Conservation (phyloP, 2,113 vertebrate species). For the Picathartes gymnocephalus region DNA sequence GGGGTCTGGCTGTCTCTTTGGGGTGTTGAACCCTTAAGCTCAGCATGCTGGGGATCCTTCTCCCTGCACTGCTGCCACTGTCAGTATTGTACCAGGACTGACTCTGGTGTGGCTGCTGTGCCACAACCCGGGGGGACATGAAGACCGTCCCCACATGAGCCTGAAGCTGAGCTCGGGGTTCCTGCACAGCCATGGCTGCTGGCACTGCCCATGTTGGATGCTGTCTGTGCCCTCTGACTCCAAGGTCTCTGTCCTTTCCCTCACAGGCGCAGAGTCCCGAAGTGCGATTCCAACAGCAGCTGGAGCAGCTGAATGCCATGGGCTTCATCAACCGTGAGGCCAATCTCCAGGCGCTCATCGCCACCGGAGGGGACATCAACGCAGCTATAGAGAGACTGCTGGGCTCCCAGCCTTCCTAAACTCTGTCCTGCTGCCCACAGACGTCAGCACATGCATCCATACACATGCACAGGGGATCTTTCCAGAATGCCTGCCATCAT, state of each 20-base stretch:
- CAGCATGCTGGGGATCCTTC: background rate
- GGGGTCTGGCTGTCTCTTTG: background rate
- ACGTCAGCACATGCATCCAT: constrained; percentile 13
- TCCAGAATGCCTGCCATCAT: constrained; percentile 32
- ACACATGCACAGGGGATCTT: constrained; percentile 54
- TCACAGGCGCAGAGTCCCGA: constrained; percentile 89
- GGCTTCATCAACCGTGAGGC: constrained; percentile 82
- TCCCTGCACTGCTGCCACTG: background rate
- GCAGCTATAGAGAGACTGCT: constrained; percentile 82
- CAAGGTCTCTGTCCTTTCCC: background rate
- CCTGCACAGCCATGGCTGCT: accelerated
- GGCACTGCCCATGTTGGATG: accelerated
- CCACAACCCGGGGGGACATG: background rate
- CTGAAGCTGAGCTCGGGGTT: background rate
- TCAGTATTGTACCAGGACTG: accelerated
- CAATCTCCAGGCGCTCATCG: constrained; percentile 81
- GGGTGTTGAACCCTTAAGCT: background rate
- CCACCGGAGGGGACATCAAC: constrained; percentile 82
- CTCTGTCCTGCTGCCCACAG: background rate
- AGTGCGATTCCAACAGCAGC: constrained; percentile 93
- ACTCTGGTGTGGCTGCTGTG: background rate
- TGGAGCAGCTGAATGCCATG: constrained; percentile 86
- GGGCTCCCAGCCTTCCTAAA: constrained; percentile 81
- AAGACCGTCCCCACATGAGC: accelerated
- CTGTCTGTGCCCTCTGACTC: background rate